A percentile compares a stretch with the other conserved stretches of the same genome.
These are phyloP conservation scores for Apostichopus californicus DNA, from an alignment of 35 echinoderm and acorn worm genomes.

Conservation along the genomic window DNA sequence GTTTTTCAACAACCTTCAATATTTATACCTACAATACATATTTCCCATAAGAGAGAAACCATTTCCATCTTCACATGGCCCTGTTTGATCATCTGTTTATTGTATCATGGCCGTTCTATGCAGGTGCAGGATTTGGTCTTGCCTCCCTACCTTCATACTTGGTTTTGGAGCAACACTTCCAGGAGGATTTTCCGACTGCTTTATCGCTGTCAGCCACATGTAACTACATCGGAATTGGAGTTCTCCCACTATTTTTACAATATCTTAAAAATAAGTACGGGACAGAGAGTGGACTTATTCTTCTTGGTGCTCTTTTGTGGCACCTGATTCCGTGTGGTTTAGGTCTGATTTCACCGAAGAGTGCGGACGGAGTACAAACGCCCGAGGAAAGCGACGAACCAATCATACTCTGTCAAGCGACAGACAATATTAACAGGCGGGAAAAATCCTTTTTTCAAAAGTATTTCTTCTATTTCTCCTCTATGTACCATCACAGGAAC, in stretches of 20 bases:
- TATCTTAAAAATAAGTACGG: not conserved
- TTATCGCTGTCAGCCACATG: not conserved
- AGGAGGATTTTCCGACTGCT: not conserved
- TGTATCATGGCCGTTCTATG: no score
- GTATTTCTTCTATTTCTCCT: not conserved
- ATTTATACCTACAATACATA: no score
- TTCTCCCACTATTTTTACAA: not conserved
- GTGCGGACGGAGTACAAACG: not conserved
- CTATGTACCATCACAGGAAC: not conserved
- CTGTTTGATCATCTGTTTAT: no score
- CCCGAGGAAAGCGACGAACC: not conserved
- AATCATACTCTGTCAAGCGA: not conserved
- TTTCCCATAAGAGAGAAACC: no score
- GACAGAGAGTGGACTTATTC: not conserved
- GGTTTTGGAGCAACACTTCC: not conserved
- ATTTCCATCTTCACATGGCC: no score
- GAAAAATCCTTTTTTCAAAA: not conserved
- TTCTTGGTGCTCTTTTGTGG: not conserved
- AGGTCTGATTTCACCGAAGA: not conserved
- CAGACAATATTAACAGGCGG: not conserved
- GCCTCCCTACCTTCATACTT: not conserved
- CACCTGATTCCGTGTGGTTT: not conserved
- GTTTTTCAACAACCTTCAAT: no score
- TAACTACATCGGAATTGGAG: not conserved
- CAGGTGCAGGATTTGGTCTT: slow-evolving; percentile 20